These are phyloP conservation scores for Discoglossus pictus DNA, from an alignment of 2,797 vertebrate genomes.

Conservation along the genomic window DNA sequence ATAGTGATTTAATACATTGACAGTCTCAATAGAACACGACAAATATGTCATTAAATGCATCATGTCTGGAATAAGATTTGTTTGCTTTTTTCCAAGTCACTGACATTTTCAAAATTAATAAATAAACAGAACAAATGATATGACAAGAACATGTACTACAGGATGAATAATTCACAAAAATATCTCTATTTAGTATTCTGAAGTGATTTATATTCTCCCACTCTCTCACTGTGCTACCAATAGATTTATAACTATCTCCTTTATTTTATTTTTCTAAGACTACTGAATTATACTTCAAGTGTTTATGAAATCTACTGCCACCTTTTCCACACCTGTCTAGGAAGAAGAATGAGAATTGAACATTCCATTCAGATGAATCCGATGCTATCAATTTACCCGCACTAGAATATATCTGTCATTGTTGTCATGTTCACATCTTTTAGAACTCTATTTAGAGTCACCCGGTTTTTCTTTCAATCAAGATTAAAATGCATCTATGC, in stretches of 20 bases:
- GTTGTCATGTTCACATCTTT: conserved; percentile 36
- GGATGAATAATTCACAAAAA: conserved; percentile 13
- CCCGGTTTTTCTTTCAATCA: conserved; percentile 48
- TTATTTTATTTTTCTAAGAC: too few species aligned
- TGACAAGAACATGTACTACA: neutral
- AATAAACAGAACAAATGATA: conserved; percentile 33
- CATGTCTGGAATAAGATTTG: conserved; percentile 19
- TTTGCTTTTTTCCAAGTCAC: conserved; percentile 1
- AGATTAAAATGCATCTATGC: conserved; percentile 47
- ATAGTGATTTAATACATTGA: neutral
- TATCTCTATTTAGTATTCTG: neutral
- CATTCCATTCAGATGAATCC: too few species aligned
- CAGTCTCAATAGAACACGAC: neutral
- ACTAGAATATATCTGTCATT: neutral
- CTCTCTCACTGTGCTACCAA: too few species aligned
- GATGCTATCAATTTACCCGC: too few species aligned
- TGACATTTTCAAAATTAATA: conserved; percentile 28
- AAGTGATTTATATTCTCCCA: neutral
- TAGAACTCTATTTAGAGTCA: conserved; percentile 48
- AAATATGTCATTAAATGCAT: conserved; percentile 20
- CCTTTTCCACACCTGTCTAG: too few species aligned
- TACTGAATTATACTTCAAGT: too few species aligned
- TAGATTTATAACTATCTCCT: too few species aligned
- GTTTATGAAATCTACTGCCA: too few species aligned
- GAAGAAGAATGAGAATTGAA: too few species aligned